Evolutionary conservation across 2,888 invertebrate species (phyloP).

Genomic region (Achlya flavicornis): DNA sequence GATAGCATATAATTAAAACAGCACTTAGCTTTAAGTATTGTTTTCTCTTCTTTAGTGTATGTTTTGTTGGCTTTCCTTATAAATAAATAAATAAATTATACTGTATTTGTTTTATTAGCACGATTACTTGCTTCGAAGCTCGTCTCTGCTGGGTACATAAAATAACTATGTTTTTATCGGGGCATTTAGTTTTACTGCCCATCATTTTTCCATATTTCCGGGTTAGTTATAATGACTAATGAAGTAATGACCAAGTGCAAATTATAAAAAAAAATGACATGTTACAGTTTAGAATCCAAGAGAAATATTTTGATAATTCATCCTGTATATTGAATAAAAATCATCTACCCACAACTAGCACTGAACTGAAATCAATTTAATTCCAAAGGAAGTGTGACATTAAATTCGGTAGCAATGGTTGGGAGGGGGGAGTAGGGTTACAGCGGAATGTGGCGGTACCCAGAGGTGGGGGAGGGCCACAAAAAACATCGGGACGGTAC

Average conservation of each 20-base stretch:
- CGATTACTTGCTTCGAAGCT: not conserved
- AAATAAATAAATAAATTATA: too few relatives aligned
- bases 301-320: not conserved
- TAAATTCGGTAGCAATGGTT: slow-evolving; percentile 66
- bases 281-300: not conserved
- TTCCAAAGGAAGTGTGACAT: slow-evolving; percentile 49
- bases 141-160: not conserved
- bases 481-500: slow-evolving; percentile 75
- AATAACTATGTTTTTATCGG: not conserved
- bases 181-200: not conserved
- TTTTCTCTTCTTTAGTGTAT: too few relatives aligned
- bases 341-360: slow-evolving; percentile 19
- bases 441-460: slow-evolving; percentile 46
- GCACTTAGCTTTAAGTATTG: too few relatives aligned
- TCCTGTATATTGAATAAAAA: slow-evolving; percentile 1
- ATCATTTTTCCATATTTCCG: not conserved
- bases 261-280: not conserved
- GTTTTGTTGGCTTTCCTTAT: too few relatives aligned
- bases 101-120: too few relatives aligned
- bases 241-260: too few relatives aligned
- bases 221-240: too few relatives aligned
- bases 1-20: too few relatives aligned
- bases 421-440: slow-evolving; percentile 36
- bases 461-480: slow-evolving; percentile 39
- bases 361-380: slow-evolving; percentile 18